Percentiles rank a stretch among this genome's conserved stretches.
These are phyloP conservation scores for Coreius guichenoti DNA, from an alignment of 2,797 vertebrate species.

Conservation along the genomic window DNA sequence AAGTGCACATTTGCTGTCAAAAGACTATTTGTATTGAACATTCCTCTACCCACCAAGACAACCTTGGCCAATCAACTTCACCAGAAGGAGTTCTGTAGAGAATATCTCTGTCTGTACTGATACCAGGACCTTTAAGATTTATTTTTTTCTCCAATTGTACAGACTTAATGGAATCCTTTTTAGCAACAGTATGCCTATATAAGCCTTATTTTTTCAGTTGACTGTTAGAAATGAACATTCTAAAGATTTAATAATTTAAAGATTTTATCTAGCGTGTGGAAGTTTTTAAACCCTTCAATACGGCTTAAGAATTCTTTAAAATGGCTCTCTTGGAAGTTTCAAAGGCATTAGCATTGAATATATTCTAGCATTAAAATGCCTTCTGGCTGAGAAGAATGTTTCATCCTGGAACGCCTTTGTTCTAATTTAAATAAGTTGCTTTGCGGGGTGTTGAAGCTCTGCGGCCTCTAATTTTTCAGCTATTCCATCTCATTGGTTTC, in stretches of 20 bases:
- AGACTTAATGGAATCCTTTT: conserved; percentile 12
- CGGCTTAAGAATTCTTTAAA: conserved; percentile 28
- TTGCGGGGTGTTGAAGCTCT: conserved; percentile 35
- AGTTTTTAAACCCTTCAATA: conserved; percentile 40
- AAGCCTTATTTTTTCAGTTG: conserved; percentile 1
- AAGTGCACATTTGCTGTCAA: neutral
- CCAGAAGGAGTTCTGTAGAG: neutral
- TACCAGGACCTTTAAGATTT: conserved; percentile 1
- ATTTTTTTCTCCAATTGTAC: neutral
- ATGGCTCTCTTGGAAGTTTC: conserved; percentile 40
- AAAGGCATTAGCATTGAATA: conserved; percentile 49
- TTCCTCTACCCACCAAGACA: neutral
- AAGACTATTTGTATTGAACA: neutral
- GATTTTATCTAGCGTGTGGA: conserved; percentile 45
- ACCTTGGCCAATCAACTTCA: neutral
- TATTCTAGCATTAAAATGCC: conserved; percentile 44
- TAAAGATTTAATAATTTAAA: conserved; percentile 46
- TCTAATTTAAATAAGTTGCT: conserved; percentile 59
- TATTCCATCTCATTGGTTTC: conserved; percentile 52
- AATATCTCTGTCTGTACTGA: neutral
- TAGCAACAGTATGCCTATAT: neutral
- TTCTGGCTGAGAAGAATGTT: conserved; percentile 46
- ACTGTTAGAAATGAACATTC: conserved; percentile 20
- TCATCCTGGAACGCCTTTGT: conserved; percentile 51
- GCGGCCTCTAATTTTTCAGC: conserved; percentile 43